Evolutionary conservation across 1,140 invertebrate species (phyloP), one percentile per base, ranked within the genome.

Genomic region (Papilio polytes): DNA sequence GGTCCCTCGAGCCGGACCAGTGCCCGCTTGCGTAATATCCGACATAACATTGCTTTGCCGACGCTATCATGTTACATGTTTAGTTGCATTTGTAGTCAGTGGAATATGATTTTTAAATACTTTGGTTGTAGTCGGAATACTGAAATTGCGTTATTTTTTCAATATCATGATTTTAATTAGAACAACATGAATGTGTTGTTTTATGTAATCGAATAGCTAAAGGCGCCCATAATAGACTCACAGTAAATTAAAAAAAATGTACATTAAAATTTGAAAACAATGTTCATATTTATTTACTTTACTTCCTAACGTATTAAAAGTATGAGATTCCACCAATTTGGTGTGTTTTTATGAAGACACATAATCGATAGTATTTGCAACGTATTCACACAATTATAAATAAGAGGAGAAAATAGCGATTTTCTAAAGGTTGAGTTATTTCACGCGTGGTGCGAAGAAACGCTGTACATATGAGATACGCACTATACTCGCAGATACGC

Each of bases 1-100:
- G 70, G 70, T 72, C 70, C 36, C 70, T 26, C 31, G 70, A 26
- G 70, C 36, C 70, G 31, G 70, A 36, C 70, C 26, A 26, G 10
- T 36, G 18, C 53, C 70, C 36, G 36, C 15, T 72, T 72, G 70
- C 70, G 70, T 18, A 72, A 72, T 72, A 72, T 72, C 70, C 70
- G 70, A n/a, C 36, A 63, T 63, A 22, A 12, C 59, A 22, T 18
- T 26, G 7, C 70, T 36, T 22, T n/a, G 70, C 70, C 20, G 70
- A 41, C 31, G 20, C 6, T 72, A 72, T 72, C 20, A n/a, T 72
- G 41, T 72, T 41, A 41, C 20, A 31, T 63, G 59, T 63, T 2
- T 7, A 63, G 22, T 63, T 63, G 22, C 59, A 63, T 63, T 63
- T 26, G 22, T 63, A 63, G 20, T 63, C 59, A 63, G 22, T 22